A percentile compares a stretch with the other conserved stretches of the same genome.
Evolutionary conservation across 2,797 vertebrate species (phyloP).

Genomic region (Myripristis murdjan): DNA sequence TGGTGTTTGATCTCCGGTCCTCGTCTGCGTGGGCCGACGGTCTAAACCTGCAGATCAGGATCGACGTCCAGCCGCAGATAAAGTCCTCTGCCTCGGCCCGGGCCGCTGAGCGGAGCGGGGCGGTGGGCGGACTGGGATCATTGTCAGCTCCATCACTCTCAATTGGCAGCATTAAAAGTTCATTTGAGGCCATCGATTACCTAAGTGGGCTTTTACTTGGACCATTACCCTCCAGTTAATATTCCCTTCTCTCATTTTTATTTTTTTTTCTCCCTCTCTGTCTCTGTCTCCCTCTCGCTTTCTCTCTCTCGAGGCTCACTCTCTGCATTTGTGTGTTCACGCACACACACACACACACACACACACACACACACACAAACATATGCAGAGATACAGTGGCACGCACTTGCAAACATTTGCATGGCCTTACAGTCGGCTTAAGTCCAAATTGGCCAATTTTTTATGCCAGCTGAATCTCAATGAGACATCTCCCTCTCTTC

Average conservation of each 20-base stretch:
- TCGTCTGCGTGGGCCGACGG: no score
- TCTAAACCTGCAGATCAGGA: conserved; percentile 2
- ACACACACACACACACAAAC: conserved; percentile 13
- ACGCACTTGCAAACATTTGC: conserved; percentile 16
- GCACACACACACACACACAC: no score
- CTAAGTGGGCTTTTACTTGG: conserved; percentile 73
- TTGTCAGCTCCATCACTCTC: conserved; percentile 57
- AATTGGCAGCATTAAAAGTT: conserved; percentile 71
- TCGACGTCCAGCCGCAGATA: conserved; percentile 9
- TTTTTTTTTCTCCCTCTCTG: not conserved
- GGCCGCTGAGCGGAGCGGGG: conserved; percentile 21
- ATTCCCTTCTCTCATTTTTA: conserved; percentile 39
- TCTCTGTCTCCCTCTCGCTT: not conserved
- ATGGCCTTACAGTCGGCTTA: not conserved
- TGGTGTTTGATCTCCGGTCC: no score
- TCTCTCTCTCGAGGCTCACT: not conserved
- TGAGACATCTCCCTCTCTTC: conserved; percentile 3
- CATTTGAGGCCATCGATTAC: conserved; percentile 70
- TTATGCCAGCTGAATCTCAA: not conserved
- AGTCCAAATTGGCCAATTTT: not conserved
- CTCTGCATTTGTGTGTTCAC: not conserved
- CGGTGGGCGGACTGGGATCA: conserved; percentile 39
- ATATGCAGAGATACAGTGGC: conserved; percentile 16
- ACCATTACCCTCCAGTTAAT: conserved; percentile 70
- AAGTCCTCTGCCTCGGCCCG: not conserved